Conservation (phyloP, 2,888 invertebrate species). For the Drosophila paucipuncta region DNA sequence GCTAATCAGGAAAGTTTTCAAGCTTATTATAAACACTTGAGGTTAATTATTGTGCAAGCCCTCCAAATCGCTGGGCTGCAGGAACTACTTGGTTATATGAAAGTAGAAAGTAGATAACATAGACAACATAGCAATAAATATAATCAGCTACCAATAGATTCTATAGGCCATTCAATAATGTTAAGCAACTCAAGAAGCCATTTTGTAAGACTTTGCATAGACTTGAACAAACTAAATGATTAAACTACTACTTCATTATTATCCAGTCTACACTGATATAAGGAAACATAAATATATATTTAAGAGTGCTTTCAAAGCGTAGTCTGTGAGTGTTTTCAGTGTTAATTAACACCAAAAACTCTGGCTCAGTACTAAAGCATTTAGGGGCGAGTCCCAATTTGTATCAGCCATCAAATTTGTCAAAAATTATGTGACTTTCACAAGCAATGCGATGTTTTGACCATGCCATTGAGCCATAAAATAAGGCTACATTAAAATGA, state of each 20-base stretch:
- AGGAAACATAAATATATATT: background rate
- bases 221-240: background rate
- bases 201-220: background rate
- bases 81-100: background rate
- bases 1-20: conserved; percentile 34
- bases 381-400: background rate
- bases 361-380: background rate
- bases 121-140: background rate
- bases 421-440: background rate
- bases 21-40: conserved; percentile 17
- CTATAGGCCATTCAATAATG: background rate
- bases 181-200: background rate
- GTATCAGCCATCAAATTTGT: background rate
- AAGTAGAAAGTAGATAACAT: background rate
- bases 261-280: background rate
- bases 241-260: background rate
- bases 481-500: background rate
- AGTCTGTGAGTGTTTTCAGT: background rate
- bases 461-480: background rate
- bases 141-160: background rate
- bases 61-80: background rate
- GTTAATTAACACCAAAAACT: background rate
- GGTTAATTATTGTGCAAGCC: conserved; percentile 9
- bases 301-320: background rate
- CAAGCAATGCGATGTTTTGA: background rate